A percentile compares a stretch with the other conserved stretches of the same genome.
Evolutionary conservation across 1,140 invertebrate species (phyloP).

Genomic region (Parasteatoda tepidariorum): DNA sequence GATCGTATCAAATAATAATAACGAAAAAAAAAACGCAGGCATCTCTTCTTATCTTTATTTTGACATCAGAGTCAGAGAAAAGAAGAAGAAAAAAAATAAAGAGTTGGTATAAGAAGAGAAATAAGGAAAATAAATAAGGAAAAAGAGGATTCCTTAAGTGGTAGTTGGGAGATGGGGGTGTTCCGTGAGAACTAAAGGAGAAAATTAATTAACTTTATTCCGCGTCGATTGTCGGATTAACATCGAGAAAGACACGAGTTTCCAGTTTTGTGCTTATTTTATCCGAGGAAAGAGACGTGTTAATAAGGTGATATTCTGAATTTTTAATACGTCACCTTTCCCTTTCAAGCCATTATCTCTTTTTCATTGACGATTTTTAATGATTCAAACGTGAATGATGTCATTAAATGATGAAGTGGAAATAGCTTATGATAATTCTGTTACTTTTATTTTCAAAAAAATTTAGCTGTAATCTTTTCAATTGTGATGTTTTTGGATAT

Average conservation of each 20-base stretch:
- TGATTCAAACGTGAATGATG: not conserved
- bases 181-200: not conserved
- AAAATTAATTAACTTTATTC: slow-evolving; percentile 58
- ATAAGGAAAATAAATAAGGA: slow-evolving; percentile 29
- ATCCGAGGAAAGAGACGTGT: not conserved
- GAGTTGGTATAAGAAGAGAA: not conserved
- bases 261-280: slow-evolving; percentile 3
- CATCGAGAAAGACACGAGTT: slow-evolving; percentile 7
- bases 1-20: slow-evolving; percentile 12
- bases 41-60: slow-evolving; percentile 57
- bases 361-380: slow-evolving; percentile 33
- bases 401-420: not conserved
- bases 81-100: slow-evolving; percentile 6
- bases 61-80: slow-evolving; percentile 25
- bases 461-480: not conserved
- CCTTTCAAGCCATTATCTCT: slow-evolving; percentile 9
- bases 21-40: slow-evolving; percentile 26
- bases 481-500: not conserved
- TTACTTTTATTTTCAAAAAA: not conserved
- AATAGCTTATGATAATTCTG: not conserved
- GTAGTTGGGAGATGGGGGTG: not conserved
- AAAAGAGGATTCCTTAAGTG: slow-evolving; percentile 8
- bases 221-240: slow-evolving; percentile 45
- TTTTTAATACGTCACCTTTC: slow-evolving; percentile 12
- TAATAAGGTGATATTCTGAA: slow-evolving; percentile 40